Evolutionary conservation across 2,888 invertebrate species (phyloP).

Genomic region (Hyppa rectilinea): DNA sequence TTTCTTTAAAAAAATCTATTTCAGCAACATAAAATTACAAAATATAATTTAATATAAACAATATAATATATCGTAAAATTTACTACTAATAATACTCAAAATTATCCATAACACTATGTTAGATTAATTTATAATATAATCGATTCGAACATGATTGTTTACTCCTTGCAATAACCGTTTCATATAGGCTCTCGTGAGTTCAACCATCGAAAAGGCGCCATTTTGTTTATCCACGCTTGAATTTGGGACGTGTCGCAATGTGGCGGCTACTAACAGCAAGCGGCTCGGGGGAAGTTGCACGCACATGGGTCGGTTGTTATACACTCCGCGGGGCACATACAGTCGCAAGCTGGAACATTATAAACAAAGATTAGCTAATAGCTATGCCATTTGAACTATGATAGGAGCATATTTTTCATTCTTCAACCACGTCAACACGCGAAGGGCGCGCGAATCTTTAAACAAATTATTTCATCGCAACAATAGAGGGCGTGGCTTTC

Average conservation of each 20-base stretch:
- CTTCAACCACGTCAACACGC: too few relatives aligned
- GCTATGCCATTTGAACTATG: too few relatives aligned
- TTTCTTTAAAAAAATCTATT: conserved; percentile 21
- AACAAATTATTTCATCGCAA: too few relatives aligned
- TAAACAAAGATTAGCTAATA: neutral
- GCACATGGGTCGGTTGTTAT: conserved; percentile 86
- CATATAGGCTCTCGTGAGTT: conserved; percentile 2
- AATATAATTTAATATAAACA: conserved; percentile 57
- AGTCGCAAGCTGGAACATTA: conserved; percentile 81
- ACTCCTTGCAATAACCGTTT: conserved; percentile 12
- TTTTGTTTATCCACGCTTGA: conserved; percentile 68
- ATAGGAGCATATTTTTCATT: too few relatives aligned
- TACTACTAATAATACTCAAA: conserved; percentile 56
- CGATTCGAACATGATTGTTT: conserved; percentile 47
- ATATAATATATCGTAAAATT: conserved; percentile 36
- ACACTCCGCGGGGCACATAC: conserved; percentile 84
- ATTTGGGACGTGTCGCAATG: conserved; percentile 75
- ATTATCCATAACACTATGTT: conserved; percentile 65
- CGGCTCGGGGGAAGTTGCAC: conserved; percentile 84
- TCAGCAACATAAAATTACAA: conserved; percentile 43
- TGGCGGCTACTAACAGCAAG: conserved; percentile 78
- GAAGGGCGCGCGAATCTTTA: too few relatives aligned
- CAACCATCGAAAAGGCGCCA: conserved; percentile 50
- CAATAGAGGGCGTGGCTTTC: too few relatives aligned
- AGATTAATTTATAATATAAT: conserved; percentile 40